These are phyloP conservation scores for Mustela erminea DNA, from an alignment of 2,797 vertebrate genomes.

Conservation along the genomic window DNA sequence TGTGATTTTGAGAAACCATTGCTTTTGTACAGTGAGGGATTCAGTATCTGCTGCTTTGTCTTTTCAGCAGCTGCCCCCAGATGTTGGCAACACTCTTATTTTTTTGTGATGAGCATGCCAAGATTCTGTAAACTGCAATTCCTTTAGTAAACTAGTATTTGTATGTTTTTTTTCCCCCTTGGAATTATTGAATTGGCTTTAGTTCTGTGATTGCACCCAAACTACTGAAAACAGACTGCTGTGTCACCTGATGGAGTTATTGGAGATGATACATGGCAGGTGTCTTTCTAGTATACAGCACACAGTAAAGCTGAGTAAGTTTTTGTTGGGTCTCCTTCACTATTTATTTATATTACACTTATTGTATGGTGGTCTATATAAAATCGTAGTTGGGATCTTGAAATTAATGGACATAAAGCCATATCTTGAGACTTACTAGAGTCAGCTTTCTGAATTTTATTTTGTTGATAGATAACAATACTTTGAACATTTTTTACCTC, in stretches of 20 bases:
- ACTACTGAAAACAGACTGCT: not conserved
- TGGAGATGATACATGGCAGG: not conserved
- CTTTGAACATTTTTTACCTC: not conserved
- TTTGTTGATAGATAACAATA: not conserved
- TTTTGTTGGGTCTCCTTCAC: not conserved
- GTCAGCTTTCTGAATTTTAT: not conserved
- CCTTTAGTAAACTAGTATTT: not conserved
- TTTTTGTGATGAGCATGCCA: too few relatives aligned
- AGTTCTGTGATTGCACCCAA: not conserved
- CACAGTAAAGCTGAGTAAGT: not conserved
- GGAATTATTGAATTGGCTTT: not conserved
- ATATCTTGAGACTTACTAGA: not conserved
- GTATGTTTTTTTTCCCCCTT: not conserved
- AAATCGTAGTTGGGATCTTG: not conserved
- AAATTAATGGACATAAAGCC: not conserved
- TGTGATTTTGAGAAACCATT: not conserved
- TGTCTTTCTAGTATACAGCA: not conserved
- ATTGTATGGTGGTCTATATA: not conserved
- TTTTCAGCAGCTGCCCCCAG: not conserved
- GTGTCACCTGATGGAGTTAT: not conserved
- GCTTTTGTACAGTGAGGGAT: not conserved
- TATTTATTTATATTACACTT: not conserved
- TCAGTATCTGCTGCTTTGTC: not conserved
- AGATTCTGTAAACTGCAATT: not conserved
- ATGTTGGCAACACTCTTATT: rapidly evolving